Percentiles rank a stretch among this genome's conserved stretches.
phyloP scores from a whole-genome alignment of 2,888 invertebrate genomes.

The Orthosia cruda region DNA sequence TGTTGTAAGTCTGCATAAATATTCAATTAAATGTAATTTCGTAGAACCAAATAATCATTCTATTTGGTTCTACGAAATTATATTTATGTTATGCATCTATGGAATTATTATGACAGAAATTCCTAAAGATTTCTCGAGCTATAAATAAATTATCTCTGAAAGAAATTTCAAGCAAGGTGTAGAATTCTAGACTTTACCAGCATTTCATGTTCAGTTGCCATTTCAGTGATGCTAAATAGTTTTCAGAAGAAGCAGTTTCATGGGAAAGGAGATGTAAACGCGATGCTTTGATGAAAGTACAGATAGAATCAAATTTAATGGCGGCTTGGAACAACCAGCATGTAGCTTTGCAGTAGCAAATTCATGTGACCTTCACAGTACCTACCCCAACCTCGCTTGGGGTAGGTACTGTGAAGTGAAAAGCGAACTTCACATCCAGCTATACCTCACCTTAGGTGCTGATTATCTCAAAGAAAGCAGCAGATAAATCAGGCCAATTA shows the following conservation, averaged over 20 bases:
- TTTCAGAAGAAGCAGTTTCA: background rate
- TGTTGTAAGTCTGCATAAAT: background rate
- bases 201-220: background rate
- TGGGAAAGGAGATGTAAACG: background rate
- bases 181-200: background rate
- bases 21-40: background rate
- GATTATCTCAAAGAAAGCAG: conserved; percentile 16
- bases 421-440: no score
- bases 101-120: background rate
- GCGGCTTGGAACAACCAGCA: no score
- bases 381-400: no score
- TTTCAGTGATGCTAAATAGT: background rate
- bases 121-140: background rate
- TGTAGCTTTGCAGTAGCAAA: no score
- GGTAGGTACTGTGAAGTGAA: no score
- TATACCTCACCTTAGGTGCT: background rate
- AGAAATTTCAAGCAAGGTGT: background rate
- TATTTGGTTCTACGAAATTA: background rate
- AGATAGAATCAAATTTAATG: no score
- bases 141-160: background rate
- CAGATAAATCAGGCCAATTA: conserved; percentile 3
- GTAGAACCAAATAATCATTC: background rate
- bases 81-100: background rate
- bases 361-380: no score
- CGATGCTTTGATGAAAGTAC: background rate